These are phyloP conservation scores for Bombus pyrosoma DNA, from an alignment of 1,140 invertebrate species.

Conservation along the genomic window DNA sequence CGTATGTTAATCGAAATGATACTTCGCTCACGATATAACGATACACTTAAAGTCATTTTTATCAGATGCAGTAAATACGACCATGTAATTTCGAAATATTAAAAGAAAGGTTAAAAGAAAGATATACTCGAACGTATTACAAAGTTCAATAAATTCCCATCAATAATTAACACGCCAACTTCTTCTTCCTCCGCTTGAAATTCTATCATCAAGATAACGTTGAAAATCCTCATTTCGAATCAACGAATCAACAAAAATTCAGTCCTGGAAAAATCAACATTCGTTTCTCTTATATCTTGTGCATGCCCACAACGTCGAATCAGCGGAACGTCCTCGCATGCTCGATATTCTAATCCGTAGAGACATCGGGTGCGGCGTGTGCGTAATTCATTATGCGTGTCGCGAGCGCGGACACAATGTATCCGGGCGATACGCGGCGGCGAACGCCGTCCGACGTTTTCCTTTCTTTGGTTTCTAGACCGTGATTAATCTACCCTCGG, in stretches of 20 bases:
- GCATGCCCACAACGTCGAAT: background rate
- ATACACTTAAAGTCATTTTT: no score
- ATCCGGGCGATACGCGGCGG: slow-evolving; percentile 12
- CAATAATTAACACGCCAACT: no score
- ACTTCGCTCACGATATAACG: no score
- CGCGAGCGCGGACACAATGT: background rate
- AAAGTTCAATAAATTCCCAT: no score
- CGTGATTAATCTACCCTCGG: slow-evolving; percentile 65
- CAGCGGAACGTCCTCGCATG: slow-evolving; percentile 1
- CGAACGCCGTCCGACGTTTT: slow-evolving; percentile 33
- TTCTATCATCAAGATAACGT: background rate
- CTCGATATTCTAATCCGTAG: slow-evolving; percentile 28
- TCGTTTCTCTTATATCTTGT: background rate
- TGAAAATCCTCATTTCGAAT: background rate
- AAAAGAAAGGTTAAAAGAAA: no score
- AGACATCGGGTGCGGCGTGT: slow-evolving; percentile 19
- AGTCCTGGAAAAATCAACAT: background rate
- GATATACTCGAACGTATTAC: no score
- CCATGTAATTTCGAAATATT: no score
- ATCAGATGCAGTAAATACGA: no score
- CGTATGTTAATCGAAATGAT: no score
- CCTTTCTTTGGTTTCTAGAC: slow-evolving; percentile 57
- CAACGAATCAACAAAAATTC: background rate
- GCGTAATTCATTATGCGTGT: slow-evolving; percentile 40
- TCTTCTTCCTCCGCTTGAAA: no score